Evolutionary conservation across 2,113 vertebrate genomes (phyloP).

Genomic region (Aspidoscelis tigris): DNA sequence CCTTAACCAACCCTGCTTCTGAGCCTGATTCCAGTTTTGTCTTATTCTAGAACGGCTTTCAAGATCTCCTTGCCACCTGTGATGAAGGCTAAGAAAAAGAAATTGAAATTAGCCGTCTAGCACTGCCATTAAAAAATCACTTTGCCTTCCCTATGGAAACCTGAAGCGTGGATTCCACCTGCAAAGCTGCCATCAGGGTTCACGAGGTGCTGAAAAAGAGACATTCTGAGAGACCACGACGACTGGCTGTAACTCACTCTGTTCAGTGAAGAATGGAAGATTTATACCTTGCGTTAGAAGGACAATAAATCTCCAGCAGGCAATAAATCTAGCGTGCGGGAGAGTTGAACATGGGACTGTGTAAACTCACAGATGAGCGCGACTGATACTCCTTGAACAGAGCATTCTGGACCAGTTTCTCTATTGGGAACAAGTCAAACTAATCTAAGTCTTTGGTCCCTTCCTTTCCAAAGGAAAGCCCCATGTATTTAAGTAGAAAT

Average conservation of each 20-base stretch:
- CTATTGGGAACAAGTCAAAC: background rate
- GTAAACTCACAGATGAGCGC: background rate
- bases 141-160: constrained; percentile 8
- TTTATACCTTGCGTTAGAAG: background rate
- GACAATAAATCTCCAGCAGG: background rate
- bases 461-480: background rate
- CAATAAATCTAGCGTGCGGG: background rate
- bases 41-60: constrained; percentile 89
- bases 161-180: background rate
- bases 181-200: constrained; percentile 8
- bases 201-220: background rate
- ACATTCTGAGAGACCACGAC: background rate
- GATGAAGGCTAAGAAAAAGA: constrained; percentile 97
- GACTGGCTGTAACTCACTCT: background rate
- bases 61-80: constrained; percentile 95
- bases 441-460: background rate
- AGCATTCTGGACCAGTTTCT: background rate
- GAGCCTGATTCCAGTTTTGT: background rate
- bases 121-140: background rate
- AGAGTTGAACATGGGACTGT: background rate
- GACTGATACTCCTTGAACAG: background rate
- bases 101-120: constrained; percentile 80
- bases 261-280: background rate
- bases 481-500: constrained; percentile 1
- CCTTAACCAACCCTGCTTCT: background rate